phyloP scores from a whole-genome alignment of 2,888 invertebrate species.

The Andrena dorsata region DNA sequence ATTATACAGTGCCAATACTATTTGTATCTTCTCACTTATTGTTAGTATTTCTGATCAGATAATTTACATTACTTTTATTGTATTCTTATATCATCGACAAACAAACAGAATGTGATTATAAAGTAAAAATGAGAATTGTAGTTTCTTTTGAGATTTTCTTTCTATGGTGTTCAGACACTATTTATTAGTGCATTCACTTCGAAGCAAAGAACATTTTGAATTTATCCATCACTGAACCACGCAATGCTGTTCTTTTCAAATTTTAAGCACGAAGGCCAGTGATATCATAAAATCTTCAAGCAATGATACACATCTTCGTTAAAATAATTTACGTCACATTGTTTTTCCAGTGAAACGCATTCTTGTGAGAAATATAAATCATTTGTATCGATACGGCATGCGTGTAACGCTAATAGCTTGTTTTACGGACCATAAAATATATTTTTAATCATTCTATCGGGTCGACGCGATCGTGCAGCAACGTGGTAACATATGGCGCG shows the following conservation, averaged over 20 bases:
- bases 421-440: slow-evolving; percentile 50
- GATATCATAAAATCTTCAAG: slow-evolving; percentile 1
- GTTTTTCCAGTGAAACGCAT: slow-evolving; percentile 6
- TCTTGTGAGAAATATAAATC: slow-evolving; percentile 36
- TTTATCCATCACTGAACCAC: background rate
- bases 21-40: no score
- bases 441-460: slow-evolving; percentile 29
- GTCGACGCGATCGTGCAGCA: slow-evolving; percentile 22
- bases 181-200: background rate
- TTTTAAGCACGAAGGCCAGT: background rate
- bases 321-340: background rate
- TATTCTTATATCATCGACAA: no score
- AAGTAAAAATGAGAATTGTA: background rate
- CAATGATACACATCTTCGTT: background rate
- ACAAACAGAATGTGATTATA: no score
- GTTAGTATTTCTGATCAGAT: background rate
- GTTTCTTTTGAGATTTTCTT: background rate
- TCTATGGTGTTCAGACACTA: background rate
- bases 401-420: slow-evolving; percentile 38
- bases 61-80: background rate
- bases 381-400: slow-evolving; percentile 14
- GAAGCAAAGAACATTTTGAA: background rate
- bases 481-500: background rate
- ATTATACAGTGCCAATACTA: no score
- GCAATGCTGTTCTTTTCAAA: background rate